phyloP scores from a whole-genome alignment of 2,113 vertebrate species.

The Lagopus muta region DNA sequence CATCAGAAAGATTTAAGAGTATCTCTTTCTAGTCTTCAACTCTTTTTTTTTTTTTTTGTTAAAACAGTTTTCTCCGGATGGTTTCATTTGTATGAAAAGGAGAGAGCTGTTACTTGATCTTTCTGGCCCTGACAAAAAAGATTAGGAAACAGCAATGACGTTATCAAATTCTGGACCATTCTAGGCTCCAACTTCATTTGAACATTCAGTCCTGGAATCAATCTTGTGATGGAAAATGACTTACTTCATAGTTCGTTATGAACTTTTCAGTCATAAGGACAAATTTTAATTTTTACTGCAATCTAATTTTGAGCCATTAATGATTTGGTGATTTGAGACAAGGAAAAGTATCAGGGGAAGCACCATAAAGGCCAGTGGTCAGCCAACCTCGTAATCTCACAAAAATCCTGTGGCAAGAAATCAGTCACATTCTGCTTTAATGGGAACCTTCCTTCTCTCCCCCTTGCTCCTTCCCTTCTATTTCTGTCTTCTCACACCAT shows the following conservation, averaged over 20 bases:
- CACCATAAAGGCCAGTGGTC: neutral
- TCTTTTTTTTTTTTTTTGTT: neutral
- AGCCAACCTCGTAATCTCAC: neutral
- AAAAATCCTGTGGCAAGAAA: neutral
- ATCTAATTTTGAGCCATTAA: neutral
- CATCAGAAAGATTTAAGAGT: neutral
- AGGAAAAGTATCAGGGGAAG: neutral
- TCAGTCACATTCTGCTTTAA: neutral
- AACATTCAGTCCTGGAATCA: neutral
- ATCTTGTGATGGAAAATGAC: neutral
- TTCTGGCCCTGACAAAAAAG: slow-evolving; percentile 8
- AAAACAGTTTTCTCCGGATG: neutral
- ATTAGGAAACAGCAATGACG: neutral
- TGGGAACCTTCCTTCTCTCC: neutral
- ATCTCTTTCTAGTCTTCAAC: neutral
- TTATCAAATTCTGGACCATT: neutral
- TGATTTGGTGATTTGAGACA: neutral
- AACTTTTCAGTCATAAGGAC: neutral
- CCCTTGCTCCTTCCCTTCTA: neutral
- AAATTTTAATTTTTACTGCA: slow-evolving; percentile 18
- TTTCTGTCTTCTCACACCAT: neutral
- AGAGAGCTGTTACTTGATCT: neutral
- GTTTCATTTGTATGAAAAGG: neutral
- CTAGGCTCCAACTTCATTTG: neutral
- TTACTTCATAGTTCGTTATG: neutral